Conservation (phyloP, 2,888 invertebrate species). For the Alcis repandata region DNA sequence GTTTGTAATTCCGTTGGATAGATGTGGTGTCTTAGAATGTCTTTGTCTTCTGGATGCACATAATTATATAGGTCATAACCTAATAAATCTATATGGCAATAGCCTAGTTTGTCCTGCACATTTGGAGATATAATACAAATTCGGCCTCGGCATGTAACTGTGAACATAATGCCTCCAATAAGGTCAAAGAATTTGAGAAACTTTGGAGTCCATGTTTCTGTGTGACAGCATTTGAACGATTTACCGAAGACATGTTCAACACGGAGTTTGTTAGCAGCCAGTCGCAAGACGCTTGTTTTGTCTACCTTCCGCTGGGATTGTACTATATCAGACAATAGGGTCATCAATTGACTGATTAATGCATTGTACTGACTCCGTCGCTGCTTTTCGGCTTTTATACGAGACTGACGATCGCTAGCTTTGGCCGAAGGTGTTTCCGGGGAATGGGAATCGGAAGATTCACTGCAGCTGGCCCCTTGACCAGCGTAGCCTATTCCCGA, state of each 20-base stretch:
- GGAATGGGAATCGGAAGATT: conserved; percentile 78
- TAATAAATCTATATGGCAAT: conserved; percentile 95
- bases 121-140: conserved; percentile 95
- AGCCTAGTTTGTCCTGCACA: conserved; percentile 94
- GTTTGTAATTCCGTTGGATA: conserved; percentile 84
- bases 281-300: conserved; percentile 95
- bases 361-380: conserved; percentile 95
- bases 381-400: conserved; percentile 96
- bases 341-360: conserved; percentile 93
- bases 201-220: conserved; percentile 84
- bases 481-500: conserved; percentile 59
- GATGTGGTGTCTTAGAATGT: conserved; percentile 90
- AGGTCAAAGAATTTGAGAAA: conserved; percentile 89
- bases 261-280: conserved; percentile 94
- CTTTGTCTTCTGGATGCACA: conserved; percentile 94
- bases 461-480: conserved; percentile 66
- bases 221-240: conserved; percentile 78
- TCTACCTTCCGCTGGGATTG: conserved; percentile 94
- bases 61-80: conserved; percentile 95
- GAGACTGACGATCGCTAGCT: conserved; percentile 92
- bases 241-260: conserved; percentile 90
- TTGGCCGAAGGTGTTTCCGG: conserved; percentile 72
- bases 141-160: conserved; percentile 92
- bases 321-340: conserved; percentile 93
- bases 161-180: conserved; percentile 92